Conservation (phyloP, 1,140 invertebrate genomes). For the Bombus picipes region DNA sequence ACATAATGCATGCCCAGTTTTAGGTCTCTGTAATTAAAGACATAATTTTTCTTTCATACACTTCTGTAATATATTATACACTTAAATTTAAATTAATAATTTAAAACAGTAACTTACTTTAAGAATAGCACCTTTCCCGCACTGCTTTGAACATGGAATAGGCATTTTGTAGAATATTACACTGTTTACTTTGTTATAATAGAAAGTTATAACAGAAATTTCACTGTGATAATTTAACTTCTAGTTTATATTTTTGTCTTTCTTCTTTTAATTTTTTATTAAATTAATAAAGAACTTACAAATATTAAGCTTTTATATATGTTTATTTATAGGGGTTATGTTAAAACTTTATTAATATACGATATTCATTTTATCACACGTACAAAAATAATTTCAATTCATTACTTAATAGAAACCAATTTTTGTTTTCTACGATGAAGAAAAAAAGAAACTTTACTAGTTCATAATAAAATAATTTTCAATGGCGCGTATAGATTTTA, state of each 20-base stretch:
- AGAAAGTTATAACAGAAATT: not conserved
- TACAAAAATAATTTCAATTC: not conserved
- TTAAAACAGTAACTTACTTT: constrained; percentile 83
- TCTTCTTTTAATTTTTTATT: not conserved
- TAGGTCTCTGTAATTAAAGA: constrained; percentile 88
- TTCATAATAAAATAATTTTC: not conserved
- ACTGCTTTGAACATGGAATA: constrained; percentile 86
- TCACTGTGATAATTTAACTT: not conserved
- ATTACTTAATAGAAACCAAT: not conserved
- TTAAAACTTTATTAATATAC: not conserved
- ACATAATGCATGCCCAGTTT: constrained; percentile 95
- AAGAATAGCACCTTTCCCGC: constrained; percentile 88
- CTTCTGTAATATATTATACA: not conserved
- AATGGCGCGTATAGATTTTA: not conserved
- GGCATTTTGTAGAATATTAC: constrained; percentile 82
- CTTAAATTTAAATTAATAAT: constrained; percentile 14
- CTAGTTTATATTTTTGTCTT: not conserved
- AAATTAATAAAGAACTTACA: not conserved
- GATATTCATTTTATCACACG: not conserved
- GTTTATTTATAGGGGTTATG: no score
- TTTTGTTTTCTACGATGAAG: not conserved
- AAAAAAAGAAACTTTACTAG: not conserved
- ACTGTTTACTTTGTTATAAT: not conserved
- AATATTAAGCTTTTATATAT: not conserved
- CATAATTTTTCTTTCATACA: not conserved